Evolutionary conservation across 2,888 invertebrate genomes (phyloP).

Genomic region (Geophilus truncorum): DNA sequence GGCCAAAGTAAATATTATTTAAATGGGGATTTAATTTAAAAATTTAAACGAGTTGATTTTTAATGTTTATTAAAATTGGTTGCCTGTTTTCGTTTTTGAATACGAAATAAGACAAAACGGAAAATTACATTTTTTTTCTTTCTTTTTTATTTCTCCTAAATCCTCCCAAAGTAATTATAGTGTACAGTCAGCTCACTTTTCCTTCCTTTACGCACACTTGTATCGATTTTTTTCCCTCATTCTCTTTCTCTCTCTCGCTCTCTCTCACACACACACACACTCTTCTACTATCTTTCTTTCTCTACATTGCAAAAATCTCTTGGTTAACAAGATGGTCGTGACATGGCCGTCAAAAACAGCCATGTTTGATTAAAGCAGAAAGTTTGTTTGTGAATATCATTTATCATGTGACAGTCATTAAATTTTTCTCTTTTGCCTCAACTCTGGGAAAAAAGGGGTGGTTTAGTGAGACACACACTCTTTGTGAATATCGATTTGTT

Average conservation of each 20-base stretch:
- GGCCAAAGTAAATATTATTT: background rate
- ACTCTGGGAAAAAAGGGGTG: background rate
- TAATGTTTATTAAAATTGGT: background rate
- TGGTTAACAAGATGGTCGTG: slow-evolving; percentile 21
- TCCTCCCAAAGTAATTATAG: background rate
- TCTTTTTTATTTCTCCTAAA: background rate
- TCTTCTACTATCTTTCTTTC: background rate
- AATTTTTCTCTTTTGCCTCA: background rate
- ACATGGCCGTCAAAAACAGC: slow-evolving; percentile 21
- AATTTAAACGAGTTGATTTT: background rate
- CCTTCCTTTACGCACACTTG: background rate
- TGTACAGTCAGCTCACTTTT: slow-evolving; percentile 3
- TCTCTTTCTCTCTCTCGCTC: too few relatives aligned
- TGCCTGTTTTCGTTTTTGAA: background rate
- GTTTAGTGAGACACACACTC: background rate
- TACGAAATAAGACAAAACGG: background rate
- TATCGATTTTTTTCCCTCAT: slow-evolving; percentile 12
- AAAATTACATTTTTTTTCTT: background rate
- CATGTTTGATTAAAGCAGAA: slow-evolving; percentile 10
- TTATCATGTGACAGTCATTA: slow-evolving; percentile 3
- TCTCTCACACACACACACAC: too few relatives aligned
- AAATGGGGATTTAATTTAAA: background rate
- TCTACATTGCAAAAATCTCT: background rate
- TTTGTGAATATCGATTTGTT: background rate
- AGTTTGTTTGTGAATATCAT: background rate